Evolutionary conservation across 1,140 invertebrate genomes (phyloP), one percentile per base, ranked within the genome.

Genomic region (Macrosteles quadrilineatus): DNA sequence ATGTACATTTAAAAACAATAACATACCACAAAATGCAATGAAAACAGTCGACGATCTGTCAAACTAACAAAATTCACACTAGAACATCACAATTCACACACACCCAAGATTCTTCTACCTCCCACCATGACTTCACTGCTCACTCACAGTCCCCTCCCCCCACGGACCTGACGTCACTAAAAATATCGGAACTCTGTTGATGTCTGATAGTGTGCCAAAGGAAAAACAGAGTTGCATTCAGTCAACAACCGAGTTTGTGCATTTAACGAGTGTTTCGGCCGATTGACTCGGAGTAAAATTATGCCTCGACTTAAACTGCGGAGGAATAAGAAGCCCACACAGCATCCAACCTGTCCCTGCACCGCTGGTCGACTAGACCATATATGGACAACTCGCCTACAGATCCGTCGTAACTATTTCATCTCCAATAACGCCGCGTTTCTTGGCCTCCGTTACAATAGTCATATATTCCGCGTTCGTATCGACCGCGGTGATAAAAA

Each of bases 31-130:
- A 59, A 9, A 59, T 27, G 23, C 55, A 50, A 23, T 21, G 55
- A 23, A 59, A 59, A 27, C 21, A 23, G 27, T 11, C 25, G 27
- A 59, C 27, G 2, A 59, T 27, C 55, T 59, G 23, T 11, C 9
- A 59, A 59, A 59, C 55, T 59, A 14, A 21, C 25, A 29, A 29
- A 29, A 59, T 27, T 36, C 32, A 36, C 55, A 59, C 27, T 21
- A 27, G 4, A 27, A 14, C 25, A 29, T 59, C 55, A 59, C 55
- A 25, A 27, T 59, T 59, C 55, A 50, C 55, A 59, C 55, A 59
- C 55, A 59, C 55, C 55, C 55, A 59, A 59, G 55, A 59, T 59
- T 59, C 23, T 59, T 59, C 55, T 59, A n/a, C 55, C 55, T 59
- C 55, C 55, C 55, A 59, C 55, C 55, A 59, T 30, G 55, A 27